These are phyloP conservation scores for Sphaerodactylus townsendi DNA, from an alignment of 2,113 vertebrate genomes.

Conservation along the genomic window DNA sequence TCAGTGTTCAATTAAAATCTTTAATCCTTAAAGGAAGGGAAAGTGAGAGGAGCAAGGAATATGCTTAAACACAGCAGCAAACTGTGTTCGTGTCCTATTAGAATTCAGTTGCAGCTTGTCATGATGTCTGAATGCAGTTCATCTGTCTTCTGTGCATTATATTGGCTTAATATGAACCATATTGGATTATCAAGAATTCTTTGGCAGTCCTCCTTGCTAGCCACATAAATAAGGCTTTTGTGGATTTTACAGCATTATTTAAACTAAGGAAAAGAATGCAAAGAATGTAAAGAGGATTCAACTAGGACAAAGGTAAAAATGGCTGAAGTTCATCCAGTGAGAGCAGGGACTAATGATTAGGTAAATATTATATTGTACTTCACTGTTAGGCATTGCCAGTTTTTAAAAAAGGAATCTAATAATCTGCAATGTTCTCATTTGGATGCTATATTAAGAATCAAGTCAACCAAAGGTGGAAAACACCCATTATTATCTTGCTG, in stretches of 20 bases:
- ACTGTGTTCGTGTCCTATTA: too few species aligned
- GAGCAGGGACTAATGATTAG: background rate
- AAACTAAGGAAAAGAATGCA: background rate
- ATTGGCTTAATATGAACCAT: too few species aligned
- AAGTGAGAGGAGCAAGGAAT: too few species aligned
- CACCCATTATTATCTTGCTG: background rate
- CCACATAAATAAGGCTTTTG: background rate
- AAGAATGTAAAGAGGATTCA: background rate
- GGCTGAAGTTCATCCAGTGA: background rate
- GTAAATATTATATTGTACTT: background rate
- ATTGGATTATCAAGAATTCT: background rate
- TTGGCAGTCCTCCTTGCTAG: background rate
- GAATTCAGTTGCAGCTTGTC: too few species aligned
- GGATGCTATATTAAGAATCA: constrained; percentile 5
- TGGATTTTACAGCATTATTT: background rate
- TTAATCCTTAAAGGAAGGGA: too few species aligned
- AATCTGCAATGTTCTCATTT: background rate
- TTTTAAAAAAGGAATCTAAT: background rate
- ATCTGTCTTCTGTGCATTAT: too few species aligned
- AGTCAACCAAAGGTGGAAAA: background rate
- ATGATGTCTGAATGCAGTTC: too few species aligned
- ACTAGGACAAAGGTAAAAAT: constrained; percentile 1
- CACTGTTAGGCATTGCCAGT: background rate
- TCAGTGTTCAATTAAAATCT: too few species aligned
- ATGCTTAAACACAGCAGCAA: too few species aligned